Evolutionary conservation across 23 tunicate species (phyloP).

Genomic region (Diplosoma virens): DNA sequence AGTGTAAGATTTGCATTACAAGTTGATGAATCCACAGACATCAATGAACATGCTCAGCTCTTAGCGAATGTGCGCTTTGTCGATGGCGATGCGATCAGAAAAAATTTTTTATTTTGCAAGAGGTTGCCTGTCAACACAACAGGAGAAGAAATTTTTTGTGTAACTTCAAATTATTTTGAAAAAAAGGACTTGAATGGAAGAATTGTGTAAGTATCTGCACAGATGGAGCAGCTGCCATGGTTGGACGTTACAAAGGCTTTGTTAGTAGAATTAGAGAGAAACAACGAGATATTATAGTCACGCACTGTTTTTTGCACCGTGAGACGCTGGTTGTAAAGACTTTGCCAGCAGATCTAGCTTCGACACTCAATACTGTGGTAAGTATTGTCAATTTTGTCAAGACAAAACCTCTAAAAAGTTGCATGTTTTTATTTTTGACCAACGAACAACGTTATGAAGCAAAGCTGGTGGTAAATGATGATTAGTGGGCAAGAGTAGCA

Average conservation of each 20-base stretch:
- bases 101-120: background rate
- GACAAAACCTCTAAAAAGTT: conserved; percentile 28
- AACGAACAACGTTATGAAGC: background rate
- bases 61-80: conserved; percentile 12
- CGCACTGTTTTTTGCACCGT: background rate
- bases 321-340: conserved; percentile 1
- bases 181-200: too few relatives aligned
- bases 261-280: background rate
- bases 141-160: conserved; percentile 26
- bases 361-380: conserved; percentile 2
- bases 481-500: conserved; percentile 42
- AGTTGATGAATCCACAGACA: conserved; percentile 24
- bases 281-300: background rate
- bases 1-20: conserved; percentile 33
- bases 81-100: background rate
- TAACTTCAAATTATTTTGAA: background rate
- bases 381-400: too few relatives aligned
- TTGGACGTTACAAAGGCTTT: background rate
- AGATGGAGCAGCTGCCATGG: too few relatives aligned
- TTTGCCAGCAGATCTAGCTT: conserved; percentile 7
- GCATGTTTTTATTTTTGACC: background rate
- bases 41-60: conserved; percentile 24
- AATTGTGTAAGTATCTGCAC: too few relatives aligned
- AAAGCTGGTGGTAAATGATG: conserved; percentile 28
- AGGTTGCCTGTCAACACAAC: background rate